Base-by-base conservation (phyloP, 2,113 vertebrate genomes). In the Micromys minutus region DNA sequence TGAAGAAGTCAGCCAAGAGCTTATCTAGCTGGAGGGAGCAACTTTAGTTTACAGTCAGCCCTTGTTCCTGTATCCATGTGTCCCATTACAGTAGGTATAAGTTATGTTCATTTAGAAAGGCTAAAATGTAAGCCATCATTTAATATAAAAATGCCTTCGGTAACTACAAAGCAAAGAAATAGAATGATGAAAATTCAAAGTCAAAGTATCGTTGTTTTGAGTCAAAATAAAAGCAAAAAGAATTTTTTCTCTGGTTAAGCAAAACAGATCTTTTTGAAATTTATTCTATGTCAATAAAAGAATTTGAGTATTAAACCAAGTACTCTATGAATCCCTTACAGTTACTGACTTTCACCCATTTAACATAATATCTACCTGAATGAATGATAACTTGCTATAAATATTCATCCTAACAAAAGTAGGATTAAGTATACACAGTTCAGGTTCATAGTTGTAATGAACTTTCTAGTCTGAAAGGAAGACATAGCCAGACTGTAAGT, bases 351-450 rank as follows among this genome's bases (percentile, higher is more conserved):
- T 75, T 84, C 31, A 84, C 21, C n/a, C 57, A 2, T 93, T 87
- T 90, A 71, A 93, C 1, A n/a, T 31, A 39, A 89, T 65, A 90
- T 61, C 31, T 84, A 39, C 76, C 57, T n/a, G 74, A 93, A 89
- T 91, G 91, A 81, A 67, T 93, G 83, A 75, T 87, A 75, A 69
- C 77, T 87, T 87, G 42, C 34, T 83, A 2, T 74, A 55, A 91
- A 50, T 96, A 81, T 42, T 87, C 69, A 95, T 89, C 57, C 61
- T 80, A 91, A 83, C 77, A 93, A 83, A 81, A 91, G 55, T 93
- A 89, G 34, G 31, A 36, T 87, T 76, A 29, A 57, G 50, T 72
- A 77, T 47, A 87, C 75, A 59, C 39, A 84, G 50, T 90, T 74
- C n/a, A 91, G 26, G 9, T 34, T 84, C 55, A 67, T 19, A 81